Base-by-base conservation (phyloP, 1,140 invertebrate genomes). In the Psix sp. region DNA sequence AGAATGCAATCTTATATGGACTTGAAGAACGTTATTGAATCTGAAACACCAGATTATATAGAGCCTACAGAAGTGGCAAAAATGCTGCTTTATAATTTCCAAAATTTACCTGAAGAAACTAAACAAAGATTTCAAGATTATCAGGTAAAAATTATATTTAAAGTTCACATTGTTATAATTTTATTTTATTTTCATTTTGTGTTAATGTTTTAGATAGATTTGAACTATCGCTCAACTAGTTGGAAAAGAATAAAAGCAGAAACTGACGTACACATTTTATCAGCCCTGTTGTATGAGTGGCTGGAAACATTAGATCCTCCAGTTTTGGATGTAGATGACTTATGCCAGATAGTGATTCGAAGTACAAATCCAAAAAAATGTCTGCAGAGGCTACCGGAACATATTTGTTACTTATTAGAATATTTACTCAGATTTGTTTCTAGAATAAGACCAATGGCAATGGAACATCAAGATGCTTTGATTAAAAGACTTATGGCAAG, bases 391-490 rank as follows among this genome's bases (percentile, higher is more conserved):
- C 80, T 94, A 59, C 85, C 90, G 39, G 80, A 88, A 87, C 91
- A 88, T 46, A 89, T 89, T 31, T 88, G 90, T 33, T 92, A 91
- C 65, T 88, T 93, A 1, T 68, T 94, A 10, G 93, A 94, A 80
- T 94, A 94, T 80, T 78, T 94, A n/a, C 82, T 94, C 3, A 88
- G 91, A 31, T 93, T 94, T 77, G 77, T 94, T 7, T 90, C 88
- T 9, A 89, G 92, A 59, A 83, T 94, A 7, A 88, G 91, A 31
- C 91, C 91, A 0, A 84, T 92, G 49, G 87, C 86, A 0, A 81
- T 88, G 4, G 88, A 89, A 31, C 89, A 86, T 40, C 90, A 89
- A 68, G 88, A 88, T 26, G 88, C 88, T 40, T 82, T 93, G 1
- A 80, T 93, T 20, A 90, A 89, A 76, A 87, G 92, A 33, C 78